Evolutionary conservation across 2,888 invertebrate genomes (phyloP), one percentile per base, ranked within the genome.

Genomic region (Metallyticus violacea): DNA sequence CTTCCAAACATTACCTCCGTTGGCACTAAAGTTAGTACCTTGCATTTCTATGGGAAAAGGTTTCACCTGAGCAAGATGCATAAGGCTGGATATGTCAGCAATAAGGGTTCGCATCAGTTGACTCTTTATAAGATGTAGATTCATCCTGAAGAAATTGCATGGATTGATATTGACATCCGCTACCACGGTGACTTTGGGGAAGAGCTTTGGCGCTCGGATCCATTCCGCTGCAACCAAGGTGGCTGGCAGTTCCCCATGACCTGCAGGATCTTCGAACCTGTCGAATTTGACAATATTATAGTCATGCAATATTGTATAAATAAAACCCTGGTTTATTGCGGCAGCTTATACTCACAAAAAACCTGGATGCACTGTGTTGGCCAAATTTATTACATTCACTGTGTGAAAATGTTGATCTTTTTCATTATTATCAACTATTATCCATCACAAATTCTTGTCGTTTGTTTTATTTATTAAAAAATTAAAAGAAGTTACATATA

Each of bases 221-320:
- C 87, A 87, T 6, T 22, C 76, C 0, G 40, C 26, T 25, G 79
- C 83, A 26, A 30, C n/a, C 30, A 87, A 25, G 28, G 29, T 28
- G 5, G 79, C 26, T 2, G 87, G 87, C 9, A 87, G 27, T 28
- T 15, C 29, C 9, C 82, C 40, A 7, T 81, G 85, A 2, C 87
- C 85, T 26, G 85, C 25, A 7, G 85, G 87, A 79, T 87, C 40
- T 28, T 78, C 85, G 78, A 85, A 87, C 27, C 87, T 87, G 77
- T 62, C n/a, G n/a, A n/a, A n/a, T n/a, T n/a, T n/a, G n/a, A n/a
- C n/a, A n/a, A n/a, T n/a, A n/a, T n/a, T n/a, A n/a, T n/a, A n/a
- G n/a, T n/a, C n/a, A n/a, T n/a, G n/a, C n/a, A n/a, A n/a, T n/a
- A n/a, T n/a, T n/a, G n/a, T n/a, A n/a, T n/a, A n/a, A n/a, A n/a